These are phyloP conservation scores for Dicrostonyx torquatus DNA, from an alignment of 2,797 vertebrate species.

Conservation along the genomic window DNA sequence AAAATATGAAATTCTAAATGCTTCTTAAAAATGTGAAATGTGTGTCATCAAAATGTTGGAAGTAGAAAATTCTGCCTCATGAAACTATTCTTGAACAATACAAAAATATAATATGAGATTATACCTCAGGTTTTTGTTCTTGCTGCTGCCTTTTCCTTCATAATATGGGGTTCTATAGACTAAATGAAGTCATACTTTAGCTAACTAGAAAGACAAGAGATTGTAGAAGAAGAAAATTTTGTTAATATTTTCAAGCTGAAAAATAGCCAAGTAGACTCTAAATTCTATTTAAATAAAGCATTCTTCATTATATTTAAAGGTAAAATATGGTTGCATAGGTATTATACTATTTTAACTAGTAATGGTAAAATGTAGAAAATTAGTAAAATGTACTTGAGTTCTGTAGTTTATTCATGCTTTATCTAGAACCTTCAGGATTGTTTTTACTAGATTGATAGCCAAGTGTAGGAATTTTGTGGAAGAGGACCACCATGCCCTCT, in stretches of 20 bases:
- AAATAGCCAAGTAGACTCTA: neutral
- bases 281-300: neutral
- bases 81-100: neutral
- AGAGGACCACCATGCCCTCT: neutral
- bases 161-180: neutral
- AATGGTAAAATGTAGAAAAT: neutral
- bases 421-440: rapidly evolving
- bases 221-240: neutral
- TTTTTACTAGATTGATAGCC: neutral
- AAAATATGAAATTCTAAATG: neutral
- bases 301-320: neutral
- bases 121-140: neutral
- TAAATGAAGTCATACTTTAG: neutral
- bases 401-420: neutral
- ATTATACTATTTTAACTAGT: neutral
- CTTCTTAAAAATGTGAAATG: neutral
- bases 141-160: neutral
- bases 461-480: neutral
- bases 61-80: neutral
- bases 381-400: neutral
- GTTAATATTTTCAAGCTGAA: neutral
- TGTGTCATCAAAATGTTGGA: neutral
- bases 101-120: neutral
- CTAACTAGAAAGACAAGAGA: neutral
- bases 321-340: neutral